phyloP scores from a whole-genome alignment of 1,140 invertebrate genomes.

The Choristoneura fumiferana region DNA sequence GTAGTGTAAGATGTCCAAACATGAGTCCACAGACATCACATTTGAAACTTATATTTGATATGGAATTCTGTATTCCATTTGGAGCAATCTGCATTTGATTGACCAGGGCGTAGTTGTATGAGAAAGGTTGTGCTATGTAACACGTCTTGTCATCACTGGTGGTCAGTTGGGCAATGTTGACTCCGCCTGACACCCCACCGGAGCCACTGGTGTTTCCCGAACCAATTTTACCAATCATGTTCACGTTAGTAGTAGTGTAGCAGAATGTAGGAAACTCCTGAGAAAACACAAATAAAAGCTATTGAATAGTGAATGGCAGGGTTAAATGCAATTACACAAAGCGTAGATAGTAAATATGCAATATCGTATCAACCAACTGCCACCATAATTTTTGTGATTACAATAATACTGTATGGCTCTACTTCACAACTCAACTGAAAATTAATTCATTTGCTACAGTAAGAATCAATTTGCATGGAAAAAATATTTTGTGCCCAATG shows the following conservation, averaged over 20 bases:
- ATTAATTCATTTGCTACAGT: no score
- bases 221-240: slow-evolving; percentile 82
- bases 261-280: slow-evolving; percentile 84
- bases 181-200: slow-evolving; percentile 76
- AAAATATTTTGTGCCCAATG: no score
- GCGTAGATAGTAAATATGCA: neutral
- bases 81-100: slow-evolving; percentile 82
- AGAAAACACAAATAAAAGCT: slow-evolving; percentile 27
- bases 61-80: slow-evolving; percentile 81
- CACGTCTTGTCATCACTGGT: slow-evolving; percentile 83
- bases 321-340: neutral
- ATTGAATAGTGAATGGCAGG: neutral
- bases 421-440: no score
- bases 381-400: neutral
- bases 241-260: slow-evolving; percentile 82
- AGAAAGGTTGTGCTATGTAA: slow-evolving; percentile 85
- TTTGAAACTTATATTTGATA: slow-evolving; percentile 90
- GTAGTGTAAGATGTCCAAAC: slow-evolving; percentile 86
- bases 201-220: slow-evolving; percentile 66
- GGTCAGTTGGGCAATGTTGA: slow-evolving; percentile 82
- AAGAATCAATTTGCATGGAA: no score
- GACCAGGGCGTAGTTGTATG: slow-evolving; percentile 83
- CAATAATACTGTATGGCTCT: slow-evolving; percentile 14
- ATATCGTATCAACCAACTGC: neutral
- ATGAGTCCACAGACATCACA: slow-evolving; percentile 91